These are phyloP conservation scores for Drosophila mimica DNA, from an alignment of 2,888 invertebrate species.

Conservation along the genomic window DNA sequence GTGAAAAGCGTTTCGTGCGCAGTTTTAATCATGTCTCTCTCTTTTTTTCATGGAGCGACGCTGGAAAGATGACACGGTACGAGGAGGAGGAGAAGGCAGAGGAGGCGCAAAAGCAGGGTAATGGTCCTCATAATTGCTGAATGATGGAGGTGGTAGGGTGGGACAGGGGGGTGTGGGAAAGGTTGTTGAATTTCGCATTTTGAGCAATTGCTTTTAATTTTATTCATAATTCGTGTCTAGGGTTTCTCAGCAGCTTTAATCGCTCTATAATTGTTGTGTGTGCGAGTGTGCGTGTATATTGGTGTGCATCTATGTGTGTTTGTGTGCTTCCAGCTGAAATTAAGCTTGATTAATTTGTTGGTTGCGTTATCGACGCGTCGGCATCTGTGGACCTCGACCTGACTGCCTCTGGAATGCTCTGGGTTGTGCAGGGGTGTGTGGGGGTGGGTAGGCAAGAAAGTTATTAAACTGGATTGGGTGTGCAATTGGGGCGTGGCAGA, in stretches of 20 bases:
- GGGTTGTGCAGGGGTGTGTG: background rate
- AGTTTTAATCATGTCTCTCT: constrained; percentile 73
- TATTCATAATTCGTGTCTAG: constrained; percentile 77
- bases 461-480: constrained; percentile 78
- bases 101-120: background rate
- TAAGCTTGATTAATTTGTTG: constrained; percentile 78
- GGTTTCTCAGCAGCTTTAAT: constrained; percentile 60
- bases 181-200: constrained; percentile 51
- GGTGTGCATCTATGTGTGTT: constrained; percentile 23
- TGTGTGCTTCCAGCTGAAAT: constrained; percentile 56
- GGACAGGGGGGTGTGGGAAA: constrained; percentile 13
- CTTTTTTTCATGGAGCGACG: constrained; percentile 58
- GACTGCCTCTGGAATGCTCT: background rate
- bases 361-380: constrained; percentile 63
- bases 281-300: constrained; percentile 10
- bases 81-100: background rate
- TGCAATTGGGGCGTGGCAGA: constrained; percentile 71
- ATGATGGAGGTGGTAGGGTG: background rate
- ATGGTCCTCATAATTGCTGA: constrained; percentile 13
- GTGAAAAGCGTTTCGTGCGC: constrained; percentile 80
- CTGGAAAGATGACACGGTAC: constrained; percentile 4
- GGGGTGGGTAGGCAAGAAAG: constrained; percentile 47
- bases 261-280: constrained; percentile 59
- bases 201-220: constrained; percentile 79
- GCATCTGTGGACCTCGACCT: constrained; percentile 60